These are phyloP conservation scores for Pantherophis alleghaniensis DNA, from an alignment of 2,797 vertebrate genomes.

Conservation along the genomic window DNA sequence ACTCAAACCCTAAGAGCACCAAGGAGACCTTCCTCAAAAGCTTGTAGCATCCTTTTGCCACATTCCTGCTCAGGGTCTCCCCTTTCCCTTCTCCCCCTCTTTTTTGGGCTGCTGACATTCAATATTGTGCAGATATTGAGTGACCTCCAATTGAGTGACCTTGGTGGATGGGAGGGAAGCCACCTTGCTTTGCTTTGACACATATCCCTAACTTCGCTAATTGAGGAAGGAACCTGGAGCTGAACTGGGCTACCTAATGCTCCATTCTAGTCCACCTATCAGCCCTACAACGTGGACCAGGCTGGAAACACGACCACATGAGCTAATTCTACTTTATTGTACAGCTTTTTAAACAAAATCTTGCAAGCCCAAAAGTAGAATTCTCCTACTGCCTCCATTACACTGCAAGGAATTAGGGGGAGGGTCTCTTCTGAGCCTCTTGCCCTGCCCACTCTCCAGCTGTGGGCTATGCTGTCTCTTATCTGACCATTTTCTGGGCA, in stretches of 20 bases:
- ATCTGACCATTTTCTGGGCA: not conserved
- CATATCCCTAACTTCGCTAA: not conserved
- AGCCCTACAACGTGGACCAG: not conserved
- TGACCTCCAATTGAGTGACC: not conserved
- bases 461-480: not conserved
- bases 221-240: not conserved
- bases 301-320: not conserved
- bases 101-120: not conserved
- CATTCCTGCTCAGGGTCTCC: not conserved
- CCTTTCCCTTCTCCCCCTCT: not conserved
- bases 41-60: not conserved
- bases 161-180: not conserved
- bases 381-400: not conserved
- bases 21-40: not conserved
- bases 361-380: not conserved
- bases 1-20: not conserved
- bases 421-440: not conserved
- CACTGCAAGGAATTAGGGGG: not conserved
- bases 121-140: not conserved
- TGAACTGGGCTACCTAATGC: not conserved
- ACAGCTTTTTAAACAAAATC: not conserved
- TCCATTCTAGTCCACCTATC: not conserved
- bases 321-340: not conserved
- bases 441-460: not conserved
- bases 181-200: not conserved